Base-by-base conservation (phyloP, 2,797 vertebrate genomes). In the Steatocranus sp. region DNA sequence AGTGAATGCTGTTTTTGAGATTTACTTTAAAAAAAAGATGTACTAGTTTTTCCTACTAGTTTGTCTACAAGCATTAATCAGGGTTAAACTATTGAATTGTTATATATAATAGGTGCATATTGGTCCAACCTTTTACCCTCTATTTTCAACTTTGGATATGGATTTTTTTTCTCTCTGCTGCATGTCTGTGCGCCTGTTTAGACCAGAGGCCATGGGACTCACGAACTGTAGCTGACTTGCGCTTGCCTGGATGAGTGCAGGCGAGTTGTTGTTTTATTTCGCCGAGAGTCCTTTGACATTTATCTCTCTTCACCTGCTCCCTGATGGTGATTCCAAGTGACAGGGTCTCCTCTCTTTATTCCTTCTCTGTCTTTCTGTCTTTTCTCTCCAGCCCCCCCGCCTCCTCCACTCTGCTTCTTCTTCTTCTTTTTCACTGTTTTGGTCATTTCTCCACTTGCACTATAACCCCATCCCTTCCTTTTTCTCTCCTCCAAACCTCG, bases 241-340 rank as follows among this genome's bases (percentile, higher is more conserved):
- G 86, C 78, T 89, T 79, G 92, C 88, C 92, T 90, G 91, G 79
- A 83, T 93, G 90, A 94, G 90, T 89, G 85, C 91, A 89, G 91
- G 84, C 83, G 86, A 92, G 86, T 93, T 93, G 94, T 91, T 94
- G 91, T 92, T 95, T 93, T 93, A 93, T 95, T 93, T 95, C 12
- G 82, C 87, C 88, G 89, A 93, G 89, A 90, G 92, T 95, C 93
- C 92, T 96, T 94, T 96, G 95, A 95, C 96, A 95, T 96, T 96
- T 95, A 93, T 94, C 93, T 95, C 92, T 93, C 93, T 94, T 94
- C 95, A 96, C 95, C 96, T 96, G 95, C 92, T 95, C 90, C 23
- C 76, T 94, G 95, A 95, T 78, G 86, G 70, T 93, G 88, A 96
- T 94, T 87, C 86, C 78, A 27, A 87, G 87, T 94, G 95, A 95